Evolutionary conservation across 2,797 vertebrate species (phyloP).

Genomic region (Cygnus olor): DNA sequence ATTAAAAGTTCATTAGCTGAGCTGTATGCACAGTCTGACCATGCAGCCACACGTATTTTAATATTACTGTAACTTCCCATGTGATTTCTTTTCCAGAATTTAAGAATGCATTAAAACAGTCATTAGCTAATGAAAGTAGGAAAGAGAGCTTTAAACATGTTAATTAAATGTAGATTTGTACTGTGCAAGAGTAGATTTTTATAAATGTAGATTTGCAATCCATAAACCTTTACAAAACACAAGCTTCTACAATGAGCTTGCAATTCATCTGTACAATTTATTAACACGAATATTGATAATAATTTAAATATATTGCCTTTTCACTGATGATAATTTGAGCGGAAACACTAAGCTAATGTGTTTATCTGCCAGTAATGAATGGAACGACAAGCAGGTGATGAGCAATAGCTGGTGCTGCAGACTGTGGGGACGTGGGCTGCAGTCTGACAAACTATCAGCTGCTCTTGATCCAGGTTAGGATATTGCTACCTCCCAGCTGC

Average conservation of each 20-base stretch:
- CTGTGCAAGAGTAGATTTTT: neutral
- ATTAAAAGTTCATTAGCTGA: neutral
- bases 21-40: neutral
- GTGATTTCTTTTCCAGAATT: neutral
- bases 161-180: neutral
- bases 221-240: neutral
- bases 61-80: neutral
- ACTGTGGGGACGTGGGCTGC: neutral
- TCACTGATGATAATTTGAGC: neutral
- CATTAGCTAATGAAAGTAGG: neutral
- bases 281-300: neutral
- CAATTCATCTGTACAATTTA: neutral
- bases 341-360: neutral
- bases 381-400: neutral
- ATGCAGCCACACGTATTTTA: neutral
- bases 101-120: neutral
- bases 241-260: neutral
- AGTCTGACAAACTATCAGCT: neutral
- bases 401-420: neutral
- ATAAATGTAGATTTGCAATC: neutral
- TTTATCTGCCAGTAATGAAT: neutral
- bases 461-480: neutral
- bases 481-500: neutral
- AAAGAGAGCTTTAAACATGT: neutral
- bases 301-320: conserved; percentile 15